A percentile compares a stretch with the other conserved stretches of the same genome.
These are phyloP conservation scores for Eustalomyia histrio DNA, from an alignment of 2,888 invertebrate genomes.

Conservation along the genomic window DNA sequence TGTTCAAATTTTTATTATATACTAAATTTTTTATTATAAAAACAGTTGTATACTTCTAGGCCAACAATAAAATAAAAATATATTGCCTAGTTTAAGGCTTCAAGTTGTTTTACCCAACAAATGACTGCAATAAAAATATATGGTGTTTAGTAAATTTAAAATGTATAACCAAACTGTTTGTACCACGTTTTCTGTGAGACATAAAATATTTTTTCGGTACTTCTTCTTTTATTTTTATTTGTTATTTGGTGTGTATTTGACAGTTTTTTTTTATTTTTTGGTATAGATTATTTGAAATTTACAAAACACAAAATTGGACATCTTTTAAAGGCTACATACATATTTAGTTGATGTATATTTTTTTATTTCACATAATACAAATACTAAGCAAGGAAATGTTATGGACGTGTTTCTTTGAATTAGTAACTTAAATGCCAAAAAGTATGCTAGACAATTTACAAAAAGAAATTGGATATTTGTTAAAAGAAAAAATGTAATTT, in stretches of 20 bases:
- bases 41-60: neutral
- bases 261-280: constrained; percentile 2
- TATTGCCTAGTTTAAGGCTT: constrained; percentile 3
- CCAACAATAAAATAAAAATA: neutral
- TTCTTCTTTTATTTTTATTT: constrained; percentile 10
- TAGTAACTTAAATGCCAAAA: neutral
- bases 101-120: neutral
- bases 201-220: constrained; percentile 17
- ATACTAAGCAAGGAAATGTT: neutral
- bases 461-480: neutral
- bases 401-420: no score
- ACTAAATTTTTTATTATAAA: neutral
- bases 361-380: neutral
- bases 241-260: neutral
- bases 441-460: neutral
- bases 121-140: neutral
- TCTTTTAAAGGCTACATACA: neutral
- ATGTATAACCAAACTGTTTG: constrained; percentile 29
- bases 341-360: neutral
- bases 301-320: neutral
- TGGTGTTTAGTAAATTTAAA: neutral
- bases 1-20: no score
- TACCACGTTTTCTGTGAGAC: constrained; percentile 51
- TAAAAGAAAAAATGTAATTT: neutral
- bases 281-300: neutral